Conservation (phyloP, 2,113 vertebrate species). For the Takifugu flavidus region DNA sequence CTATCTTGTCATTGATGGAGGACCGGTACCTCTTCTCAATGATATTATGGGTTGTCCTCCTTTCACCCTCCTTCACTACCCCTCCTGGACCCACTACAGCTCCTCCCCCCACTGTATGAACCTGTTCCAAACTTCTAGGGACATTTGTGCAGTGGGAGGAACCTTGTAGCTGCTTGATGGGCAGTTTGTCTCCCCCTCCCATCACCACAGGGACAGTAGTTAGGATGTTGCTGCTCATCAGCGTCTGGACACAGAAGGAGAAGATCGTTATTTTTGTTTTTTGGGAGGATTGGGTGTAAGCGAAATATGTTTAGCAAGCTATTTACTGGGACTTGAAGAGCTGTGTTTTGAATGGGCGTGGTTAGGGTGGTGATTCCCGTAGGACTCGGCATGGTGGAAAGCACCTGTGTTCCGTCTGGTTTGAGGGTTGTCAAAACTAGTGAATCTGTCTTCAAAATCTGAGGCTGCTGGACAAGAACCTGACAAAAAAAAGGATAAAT, state of each 20-base stretch:
- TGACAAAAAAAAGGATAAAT: conserved; percentile 42
- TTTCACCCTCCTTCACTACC: conserved; percentile 91
- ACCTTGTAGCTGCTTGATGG: conserved; percentile 89
- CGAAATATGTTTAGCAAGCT: neutral
- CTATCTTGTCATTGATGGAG: conserved; percentile 97
- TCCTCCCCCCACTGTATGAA: conserved; percentile 60
- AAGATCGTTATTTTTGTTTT: neutral
- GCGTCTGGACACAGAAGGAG: conserved; percentile 72
- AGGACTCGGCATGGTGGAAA: conserved; percentile 90
- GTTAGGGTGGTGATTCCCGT: conserved; percentile 84
- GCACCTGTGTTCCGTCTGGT: conserved; percentile 87
- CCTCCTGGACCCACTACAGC: conserved; percentile 70
- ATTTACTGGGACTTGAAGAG: conserved; percentile 84
- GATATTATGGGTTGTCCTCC: conserved; percentile 95
- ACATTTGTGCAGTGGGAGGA: conserved; percentile 75
- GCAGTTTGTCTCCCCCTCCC: conserved; percentile 92
- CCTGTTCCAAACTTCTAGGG: conserved; percentile 70
- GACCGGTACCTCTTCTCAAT: conserved; percentile 98
- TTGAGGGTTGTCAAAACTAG: conserved; percentile 93
- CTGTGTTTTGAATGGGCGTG: conserved; percentile 87
- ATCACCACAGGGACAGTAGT: conserved; percentile 95
- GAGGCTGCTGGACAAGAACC: conserved; percentile 95
- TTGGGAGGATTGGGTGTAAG: neutral
- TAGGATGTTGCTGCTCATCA: conserved; percentile 94
- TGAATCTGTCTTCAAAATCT: conserved; percentile 96